Conservation (phyloP, 2,797 vertebrate genomes). For the Poeciliopsis infans region DNA sequence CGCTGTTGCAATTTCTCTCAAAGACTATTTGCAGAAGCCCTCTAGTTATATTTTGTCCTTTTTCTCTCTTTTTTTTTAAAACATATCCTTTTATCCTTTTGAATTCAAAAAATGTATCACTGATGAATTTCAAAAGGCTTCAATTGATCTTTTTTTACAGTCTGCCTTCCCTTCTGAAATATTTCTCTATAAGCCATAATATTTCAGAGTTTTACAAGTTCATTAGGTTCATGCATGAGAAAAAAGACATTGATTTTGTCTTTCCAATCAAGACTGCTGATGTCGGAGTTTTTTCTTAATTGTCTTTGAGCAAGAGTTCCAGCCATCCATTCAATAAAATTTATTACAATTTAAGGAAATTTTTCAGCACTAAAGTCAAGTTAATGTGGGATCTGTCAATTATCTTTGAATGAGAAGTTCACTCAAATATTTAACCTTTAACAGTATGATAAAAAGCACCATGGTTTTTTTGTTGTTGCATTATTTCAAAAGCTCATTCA, state of each 20-base stretch:
- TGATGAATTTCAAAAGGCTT: neutral
- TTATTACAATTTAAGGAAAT: neutral
- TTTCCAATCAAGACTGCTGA: neutral
- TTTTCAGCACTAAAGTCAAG: neutral
- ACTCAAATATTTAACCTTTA: neutral
- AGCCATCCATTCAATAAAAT: neutral
- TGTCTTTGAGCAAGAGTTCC: neutral
- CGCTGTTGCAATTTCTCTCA: slow-evolving; percentile 27
- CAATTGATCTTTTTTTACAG: neutral
- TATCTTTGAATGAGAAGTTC: slow-evolving; percentile 1
- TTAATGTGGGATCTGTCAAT: neutral
- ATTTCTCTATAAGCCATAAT: neutral
- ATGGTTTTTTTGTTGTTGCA: neutral
- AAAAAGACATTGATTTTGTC: neutral
- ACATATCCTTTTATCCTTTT: neutral
- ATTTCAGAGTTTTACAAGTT: neutral
- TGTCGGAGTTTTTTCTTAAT: neutral
- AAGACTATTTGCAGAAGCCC: slow-evolving; percentile 29
- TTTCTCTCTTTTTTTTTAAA: neutral
- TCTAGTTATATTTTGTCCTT: neutral
- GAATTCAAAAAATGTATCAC: neutral
- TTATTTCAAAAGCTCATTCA: neutral
- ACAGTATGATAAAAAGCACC: neutral
- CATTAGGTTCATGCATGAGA: neutral
- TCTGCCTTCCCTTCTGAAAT: neutral